These are phyloP conservation scores for Oryzias dopingdopingensis DNA, from an alignment of 2,797 vertebrate genomes.

Conservation along the genomic window DNA sequence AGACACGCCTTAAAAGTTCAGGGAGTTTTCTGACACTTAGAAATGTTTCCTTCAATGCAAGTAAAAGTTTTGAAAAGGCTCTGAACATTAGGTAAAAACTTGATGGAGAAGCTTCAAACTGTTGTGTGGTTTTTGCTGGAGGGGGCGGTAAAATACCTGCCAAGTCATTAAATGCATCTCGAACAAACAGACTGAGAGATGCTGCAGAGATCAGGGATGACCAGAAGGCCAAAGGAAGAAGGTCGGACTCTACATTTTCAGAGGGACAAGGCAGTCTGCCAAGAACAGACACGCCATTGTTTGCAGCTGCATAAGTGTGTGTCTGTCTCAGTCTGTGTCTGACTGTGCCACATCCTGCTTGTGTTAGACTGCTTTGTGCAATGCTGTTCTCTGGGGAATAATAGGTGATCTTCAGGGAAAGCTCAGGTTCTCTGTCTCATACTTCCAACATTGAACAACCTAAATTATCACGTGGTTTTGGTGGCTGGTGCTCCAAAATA, in stretches of 20 bases:
- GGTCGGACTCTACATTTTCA: too few relatives aligned
- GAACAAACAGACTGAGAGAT: slow-evolving; percentile 30
- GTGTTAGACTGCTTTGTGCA: neutral
- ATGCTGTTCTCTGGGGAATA: neutral
- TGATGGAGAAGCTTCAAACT: too few relatives aligned
- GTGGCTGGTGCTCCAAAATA: too few relatives aligned
- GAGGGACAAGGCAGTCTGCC: slow-evolving; percentile 32
- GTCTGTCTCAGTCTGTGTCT: slow-evolving; percentile 6
- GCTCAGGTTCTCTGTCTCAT: neutral
- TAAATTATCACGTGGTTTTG: neutral
- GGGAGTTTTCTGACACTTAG: too few relatives aligned
- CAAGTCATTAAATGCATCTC: slow-evolving; percentile 2
- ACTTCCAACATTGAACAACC: neutral
- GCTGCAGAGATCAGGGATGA: slow-evolving; percentile 7
- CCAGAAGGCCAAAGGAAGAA: slow-evolving; percentile 6
- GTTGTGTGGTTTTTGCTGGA: neutral
- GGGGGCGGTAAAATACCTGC: slow-evolving; percentile 9
- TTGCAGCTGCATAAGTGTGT: slow-evolving; percentile 16
- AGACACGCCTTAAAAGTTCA: too few relatives aligned
- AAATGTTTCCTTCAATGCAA: too few relatives aligned
- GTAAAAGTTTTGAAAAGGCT: too few relatives aligned
- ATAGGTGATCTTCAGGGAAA: neutral
- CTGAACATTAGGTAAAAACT: too few relatives aligned
- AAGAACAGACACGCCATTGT: slow-evolving; percentile 62
- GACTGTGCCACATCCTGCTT: slow-evolving; percentile 8